Conservation (phyloP, 2,113 vertebrate species). For the Callocephalon fimbriatum region DNA sequence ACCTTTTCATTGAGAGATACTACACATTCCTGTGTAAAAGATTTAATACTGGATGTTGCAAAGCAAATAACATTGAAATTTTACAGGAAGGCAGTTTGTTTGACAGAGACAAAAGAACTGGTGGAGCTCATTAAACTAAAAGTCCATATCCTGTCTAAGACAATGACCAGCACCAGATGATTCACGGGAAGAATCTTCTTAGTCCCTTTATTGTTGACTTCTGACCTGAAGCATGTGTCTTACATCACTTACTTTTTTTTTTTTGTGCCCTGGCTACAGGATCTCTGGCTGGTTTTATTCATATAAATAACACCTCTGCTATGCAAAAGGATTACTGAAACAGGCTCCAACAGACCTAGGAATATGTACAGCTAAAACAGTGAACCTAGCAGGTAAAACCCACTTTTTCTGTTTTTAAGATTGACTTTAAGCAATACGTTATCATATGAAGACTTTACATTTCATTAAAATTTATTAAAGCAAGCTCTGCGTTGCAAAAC, state of each 20-base stretch:
- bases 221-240: background rate
- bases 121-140: background rate
- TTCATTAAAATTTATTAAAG: background rate
- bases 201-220: background rate
- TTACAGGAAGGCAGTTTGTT: background rate
- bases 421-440: background rate
- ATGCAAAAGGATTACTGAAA: conserved; percentile 24
- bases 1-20: background rate
- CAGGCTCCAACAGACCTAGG: background rate
- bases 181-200: background rate
- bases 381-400: background rate
- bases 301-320: background rate
- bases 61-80: background rate
- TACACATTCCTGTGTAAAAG: background rate
- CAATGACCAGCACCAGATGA: background rate
- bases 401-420: background rate
- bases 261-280: background rate
- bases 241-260: background rate
- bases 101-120: background rate
- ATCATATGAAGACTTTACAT: background rate
- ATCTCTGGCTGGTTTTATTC: background rate
- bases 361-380: background rate
- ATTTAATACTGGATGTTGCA: background rate
- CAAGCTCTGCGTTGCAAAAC: background rate
- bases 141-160: background rate